Evolutionary conservation across 1,140 invertebrate genomes (phyloP).

Genomic region (Maniola jurtina): DNA sequence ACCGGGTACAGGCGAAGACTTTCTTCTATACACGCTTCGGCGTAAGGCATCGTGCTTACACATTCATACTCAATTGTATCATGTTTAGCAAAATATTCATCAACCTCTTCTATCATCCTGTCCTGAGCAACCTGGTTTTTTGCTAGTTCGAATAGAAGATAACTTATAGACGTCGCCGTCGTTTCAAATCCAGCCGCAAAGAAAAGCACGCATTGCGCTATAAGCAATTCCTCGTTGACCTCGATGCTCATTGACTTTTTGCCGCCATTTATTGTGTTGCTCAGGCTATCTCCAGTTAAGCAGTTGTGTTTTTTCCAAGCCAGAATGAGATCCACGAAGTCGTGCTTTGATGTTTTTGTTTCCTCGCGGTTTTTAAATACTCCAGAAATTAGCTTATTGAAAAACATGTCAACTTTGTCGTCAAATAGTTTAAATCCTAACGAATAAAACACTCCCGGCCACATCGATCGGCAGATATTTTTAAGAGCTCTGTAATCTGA

Average conservation of each 20-base stretch:
- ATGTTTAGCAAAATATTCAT: slow-evolving; percentile 6
- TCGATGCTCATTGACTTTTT: slow-evolving; percentile 19
- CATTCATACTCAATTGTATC: slow-evolving; percentile 33
- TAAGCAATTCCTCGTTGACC: slow-evolving; percentile 32
- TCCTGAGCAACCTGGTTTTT: slow-evolving; percentile 31
- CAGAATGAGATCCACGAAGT: slow-evolving; percentile 40
- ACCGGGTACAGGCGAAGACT: slow-evolving; percentile 36
- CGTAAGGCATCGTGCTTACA: slow-evolving; percentile 30
- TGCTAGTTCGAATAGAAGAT: slow-evolving; percentile 36
- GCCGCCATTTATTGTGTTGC: slow-evolving; percentile 17
- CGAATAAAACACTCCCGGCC: slow-evolving; percentile 38
- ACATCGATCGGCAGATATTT: slow-evolving; percentile 29
- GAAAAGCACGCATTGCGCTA: slow-evolving; percentile 32
- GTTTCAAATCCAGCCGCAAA: slow-evolving; percentile 43
- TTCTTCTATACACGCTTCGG: slow-evolving; percentile 35
- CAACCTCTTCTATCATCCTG: slow-evolving; percentile 33
- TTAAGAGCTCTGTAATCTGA: slow-evolving; percentile 28
- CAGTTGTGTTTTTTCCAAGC: slow-evolving; percentile 29
- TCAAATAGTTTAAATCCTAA: slow-evolving; percentile 33
- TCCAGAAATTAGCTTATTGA: slow-evolving; percentile 23
- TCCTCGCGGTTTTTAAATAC: slow-evolving; percentile 30
- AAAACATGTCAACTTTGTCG: slow-evolving; percentile 29
- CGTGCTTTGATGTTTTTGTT: slow-evolving; percentile 27
- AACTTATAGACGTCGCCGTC: slow-evolving; percentile 29
- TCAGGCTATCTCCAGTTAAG: slow-evolving; percentile 30